Evolutionary conservation across 2,888 invertebrate genomes (phyloP).

Genomic region (Lottia gigantea): DNA sequence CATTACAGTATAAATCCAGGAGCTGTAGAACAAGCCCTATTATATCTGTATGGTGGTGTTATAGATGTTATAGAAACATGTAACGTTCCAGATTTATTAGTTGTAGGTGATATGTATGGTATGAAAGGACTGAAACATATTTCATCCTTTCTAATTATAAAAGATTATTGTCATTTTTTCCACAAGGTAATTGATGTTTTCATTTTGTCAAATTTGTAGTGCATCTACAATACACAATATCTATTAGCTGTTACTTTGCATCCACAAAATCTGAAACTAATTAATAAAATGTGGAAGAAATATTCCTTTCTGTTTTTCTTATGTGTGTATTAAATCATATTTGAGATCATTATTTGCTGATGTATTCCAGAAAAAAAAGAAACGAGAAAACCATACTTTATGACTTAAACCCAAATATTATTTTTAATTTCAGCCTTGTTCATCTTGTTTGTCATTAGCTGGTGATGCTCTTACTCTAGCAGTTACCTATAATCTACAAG

Average conservation of each 20-base stretch:
- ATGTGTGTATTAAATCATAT: too few species aligned
- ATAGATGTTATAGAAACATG: slow-evolving; percentile 88
- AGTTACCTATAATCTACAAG: slow-evolving; percentile 86
- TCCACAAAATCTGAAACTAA: too few species aligned
- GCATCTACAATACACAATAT: too few species aligned
- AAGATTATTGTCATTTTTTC: slow-evolving; percentile 92
- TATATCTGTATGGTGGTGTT: slow-evolving; percentile 94
- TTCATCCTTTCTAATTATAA: slow-evolving; percentile 86
- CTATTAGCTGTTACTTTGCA: too few species aligned
- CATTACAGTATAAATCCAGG: slow-evolving; percentile 29
- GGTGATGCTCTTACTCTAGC: slow-evolving; percentile 88
- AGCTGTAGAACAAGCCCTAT: slow-evolving; percentile 88
- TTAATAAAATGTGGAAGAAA: too few species aligned
- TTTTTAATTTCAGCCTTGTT: slow-evolving; percentile 79
- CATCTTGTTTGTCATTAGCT: slow-evolving; percentile 86
- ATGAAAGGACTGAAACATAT: slow-evolving; percentile 92
- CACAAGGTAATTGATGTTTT: slow-evolving; percentile 77
- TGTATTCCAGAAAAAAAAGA: too few species aligned
- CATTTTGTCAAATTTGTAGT: too few species aligned
- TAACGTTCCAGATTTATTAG: slow-evolving; percentile 86
- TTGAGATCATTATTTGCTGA: too few species aligned
- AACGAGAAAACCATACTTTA: too few species aligned
- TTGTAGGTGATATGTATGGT: slow-evolving; percentile 88
- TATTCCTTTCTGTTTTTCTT: too few species aligned
- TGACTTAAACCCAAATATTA: too few species aligned